Evolutionary conservation across 1,140 invertebrate genomes (phyloP).

Genomic region (Diachasmimorpha longicaudata): DNA sequence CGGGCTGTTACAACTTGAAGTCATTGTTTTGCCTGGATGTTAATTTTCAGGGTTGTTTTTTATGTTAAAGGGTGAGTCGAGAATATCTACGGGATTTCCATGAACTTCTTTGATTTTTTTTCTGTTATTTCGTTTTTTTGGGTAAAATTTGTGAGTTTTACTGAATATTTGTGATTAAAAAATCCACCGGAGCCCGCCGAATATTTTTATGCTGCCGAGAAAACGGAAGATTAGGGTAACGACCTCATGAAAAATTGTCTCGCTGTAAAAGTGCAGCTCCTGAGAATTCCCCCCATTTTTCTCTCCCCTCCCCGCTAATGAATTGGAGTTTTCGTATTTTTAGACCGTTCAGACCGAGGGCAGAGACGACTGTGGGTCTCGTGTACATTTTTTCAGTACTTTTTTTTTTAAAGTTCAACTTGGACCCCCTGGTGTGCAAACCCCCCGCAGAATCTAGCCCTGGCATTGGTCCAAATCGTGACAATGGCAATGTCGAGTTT

Average conservation of each 20-base stretch:
- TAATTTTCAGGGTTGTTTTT: too few species aligned
- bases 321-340: neutral
- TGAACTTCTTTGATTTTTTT: too few species aligned
- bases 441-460: conserved; percentile 25
- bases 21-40: neutral
- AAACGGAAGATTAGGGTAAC: neutral
- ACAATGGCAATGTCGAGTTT: conserved; percentile 35
- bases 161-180: neutral
- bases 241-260: neutral
- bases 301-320: neutral
- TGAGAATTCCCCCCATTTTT: neutral
- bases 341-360: neutral
- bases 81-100: too few species aligned
- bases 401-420: neutral
- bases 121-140: too few species aligned
- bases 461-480: conserved; percentile 45
- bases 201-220: too few species aligned
- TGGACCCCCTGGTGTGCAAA: neutral
- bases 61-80: too few species aligned
- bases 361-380: neutral
- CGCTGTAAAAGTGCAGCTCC: neutral
- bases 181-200: neutral
- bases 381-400: neutral
- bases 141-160: too few species aligned
- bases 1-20: neutral